These are phyloP conservation scores for Hybos culiciformis DNA, from an alignment of 2,888 invertebrate species.

Conservation along the genomic window DNA sequence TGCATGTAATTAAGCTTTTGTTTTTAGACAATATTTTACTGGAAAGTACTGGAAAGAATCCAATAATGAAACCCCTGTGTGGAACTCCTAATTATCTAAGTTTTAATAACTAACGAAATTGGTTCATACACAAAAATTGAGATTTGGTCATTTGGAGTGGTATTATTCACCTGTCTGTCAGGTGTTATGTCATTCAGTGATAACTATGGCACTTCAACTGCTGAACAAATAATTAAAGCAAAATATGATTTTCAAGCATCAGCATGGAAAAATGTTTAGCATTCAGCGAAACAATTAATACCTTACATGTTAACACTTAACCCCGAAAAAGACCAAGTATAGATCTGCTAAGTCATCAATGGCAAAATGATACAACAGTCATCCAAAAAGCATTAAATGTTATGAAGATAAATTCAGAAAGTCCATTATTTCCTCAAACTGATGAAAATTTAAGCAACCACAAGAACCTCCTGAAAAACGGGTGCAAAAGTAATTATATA, in stretches of 20 bases:
- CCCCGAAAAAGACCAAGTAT: slow-evolving; percentile 30
- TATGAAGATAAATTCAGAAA: slow-evolving; percentile 26
- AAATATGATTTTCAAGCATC: slow-evolving; percentile 46
- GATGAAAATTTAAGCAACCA: slow-evolving; percentile 32
- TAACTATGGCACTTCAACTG: slow-evolving; percentile 39
- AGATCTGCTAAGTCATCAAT: slow-evolving; percentile 26
- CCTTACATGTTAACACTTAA: slow-evolving; percentile 57
- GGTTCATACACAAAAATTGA: slow-evolving; percentile 63
- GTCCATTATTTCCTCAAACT: too few species aligned
- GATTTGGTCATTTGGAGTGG: slow-evolving; percentile 86
- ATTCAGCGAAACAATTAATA: slow-evolving; percentile 52
- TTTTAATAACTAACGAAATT: slow-evolving; percentile 49
- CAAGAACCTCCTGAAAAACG: slow-evolving; percentile 31
- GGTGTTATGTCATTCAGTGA: slow-evolving; percentile 58
- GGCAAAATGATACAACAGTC: slow-evolving; percentile 28
- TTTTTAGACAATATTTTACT: slow-evolving; percentile 34
- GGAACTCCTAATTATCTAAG: slow-evolving; percentile 83
- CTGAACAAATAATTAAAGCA: slow-evolving; percentile 60
- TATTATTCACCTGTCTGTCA: slow-evolving; percentile 62
- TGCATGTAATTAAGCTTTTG: too few species aligned
- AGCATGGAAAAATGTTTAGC: slow-evolving; percentile 53
- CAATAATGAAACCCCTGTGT: slow-evolving; percentile 75
- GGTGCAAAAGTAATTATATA: too few species aligned
- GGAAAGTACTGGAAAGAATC: slow-evolving; percentile 41
- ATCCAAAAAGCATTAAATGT: slow-evolving; percentile 25